Base-by-base conservation (phyloP, 2,888 invertebrate species). In the Stratiomys singularior region DNA sequence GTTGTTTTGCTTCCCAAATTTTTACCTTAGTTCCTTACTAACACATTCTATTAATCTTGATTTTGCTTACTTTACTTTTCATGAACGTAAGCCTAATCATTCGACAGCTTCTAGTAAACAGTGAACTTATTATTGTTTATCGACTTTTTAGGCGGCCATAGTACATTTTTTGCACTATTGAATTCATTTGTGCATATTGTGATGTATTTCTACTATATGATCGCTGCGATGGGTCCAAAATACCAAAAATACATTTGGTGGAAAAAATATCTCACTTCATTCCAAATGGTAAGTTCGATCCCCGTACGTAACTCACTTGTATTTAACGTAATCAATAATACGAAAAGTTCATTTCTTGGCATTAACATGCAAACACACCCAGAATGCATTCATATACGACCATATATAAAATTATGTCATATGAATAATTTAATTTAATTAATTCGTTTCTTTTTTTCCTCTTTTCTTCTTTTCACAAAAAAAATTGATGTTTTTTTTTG, bases 201-300 rank as follows among this genome's bases (percentile, higher is more conserved):
- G 81, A 98, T 98, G 98, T 98, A 98, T 88, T 95, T 95, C 88
- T 98, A 98, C 88, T 98, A 98, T 87, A 96, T 97, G 93, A 90
- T 98, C 80, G 92, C 98, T 4, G 97, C 97, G 27, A 93, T 97
- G 92, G 98, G 98, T 76, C 97, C 97, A 58, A 89, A 91, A 84
- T 97, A 95, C 88, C 95, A 96, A 88, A 96, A 96, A 87, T 97
- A 92, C 87, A 93, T 97, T 83, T 98, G 98, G 98, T 98, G 98
- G 98, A 98, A 98, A 89, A 96, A 95, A 85, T 95, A 98, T 88
- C 92, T 98, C 83, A 98, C 98, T 78, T 92, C 93, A 81, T 93
- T 98, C 89, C 98, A 98, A 90, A 97, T 98, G 93, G 96, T 96
- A 90, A 88, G 52, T 56, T 23, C 5, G 9, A 37, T 37, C 37